Conservation (phyloP, 2,888 invertebrate genomes). For the Melieria omissa region DNA sequence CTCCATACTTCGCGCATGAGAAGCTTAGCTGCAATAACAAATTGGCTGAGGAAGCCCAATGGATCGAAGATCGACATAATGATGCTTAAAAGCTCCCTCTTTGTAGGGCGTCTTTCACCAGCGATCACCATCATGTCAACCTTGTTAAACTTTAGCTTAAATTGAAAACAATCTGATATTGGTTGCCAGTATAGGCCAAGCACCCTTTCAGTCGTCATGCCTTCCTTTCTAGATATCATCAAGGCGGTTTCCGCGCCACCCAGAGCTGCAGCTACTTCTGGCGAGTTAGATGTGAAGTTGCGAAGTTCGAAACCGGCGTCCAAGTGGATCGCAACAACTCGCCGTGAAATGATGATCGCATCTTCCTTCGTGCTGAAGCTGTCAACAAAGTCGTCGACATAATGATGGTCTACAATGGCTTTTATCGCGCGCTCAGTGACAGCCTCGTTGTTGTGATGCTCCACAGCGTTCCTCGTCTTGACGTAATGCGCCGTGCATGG, state of each 20-base stretch:
- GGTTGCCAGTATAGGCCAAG: too few relatives aligned
- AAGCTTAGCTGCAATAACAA: conserved; percentile 21
- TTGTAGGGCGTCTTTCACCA: not conserved
- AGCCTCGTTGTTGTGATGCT: not conserved
- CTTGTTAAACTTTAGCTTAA: too few relatives aligned
- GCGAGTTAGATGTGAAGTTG: conserved; percentile 25
- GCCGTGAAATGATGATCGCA: not conserved
- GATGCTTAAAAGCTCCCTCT: conserved; percentile 17
- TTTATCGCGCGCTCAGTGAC: conserved; percentile 25
- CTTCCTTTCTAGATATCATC: too few relatives aligned
- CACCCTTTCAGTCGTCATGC: too few relatives aligned
- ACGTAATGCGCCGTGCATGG: not conserved
- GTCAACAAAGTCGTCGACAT: conserved; percentile 43
- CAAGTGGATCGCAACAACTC: conserved; percentile 15
- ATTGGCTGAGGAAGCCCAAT: conserved; percentile 33
- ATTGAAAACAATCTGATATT: too few relatives aligned
- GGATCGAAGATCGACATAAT: conserved; percentile 34
- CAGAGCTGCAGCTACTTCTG: conserved; percentile 11
- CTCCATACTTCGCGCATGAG: conserved; percentile 33
- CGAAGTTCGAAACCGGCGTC: conserved; percentile 22
- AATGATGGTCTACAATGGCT: conserved; percentile 31
- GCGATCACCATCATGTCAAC: too few relatives aligned
- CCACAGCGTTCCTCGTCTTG: conserved; percentile 2
- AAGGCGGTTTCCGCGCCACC: too few relatives aligned
- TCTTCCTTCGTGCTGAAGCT: conserved; percentile 10